Evolutionary conservation across 2,113 vertebrate genomes (phyloP), one percentile per base, ranked within the genome.

Genomic region (Synchiropus splendidus): DNA sequence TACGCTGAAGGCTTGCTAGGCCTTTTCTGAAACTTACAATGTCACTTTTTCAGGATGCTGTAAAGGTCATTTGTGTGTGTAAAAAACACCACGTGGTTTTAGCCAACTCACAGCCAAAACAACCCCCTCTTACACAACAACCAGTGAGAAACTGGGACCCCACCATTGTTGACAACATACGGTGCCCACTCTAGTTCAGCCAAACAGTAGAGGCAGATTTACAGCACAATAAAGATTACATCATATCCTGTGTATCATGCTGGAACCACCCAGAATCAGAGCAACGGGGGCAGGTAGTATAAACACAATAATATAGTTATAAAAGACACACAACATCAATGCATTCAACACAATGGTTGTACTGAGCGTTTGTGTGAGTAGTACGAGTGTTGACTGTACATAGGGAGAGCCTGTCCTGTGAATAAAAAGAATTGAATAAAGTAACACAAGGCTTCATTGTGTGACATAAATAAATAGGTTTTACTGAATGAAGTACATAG

Each of bases 51-150:
- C 32, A 12, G 4, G 11, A 11, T 2, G 13, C 18, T 12, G 9
- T 10, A 34, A 12, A 34, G 32, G 32, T 8, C 11, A 34, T 12
- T n/a, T 34, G 32, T 11, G 10, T 27, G 21, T 27, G 21, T 27
- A 27, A 8, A 27, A 27, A 27, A 27, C 4, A 27, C 21, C 4
- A 5, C 21, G 8, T 27, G 21, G 21, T 27, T 27, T 27, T 27
- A 48, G 58, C 58, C 58, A 53, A 40, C 18, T 37, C 45, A 46
- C 4, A 43, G 38, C 45, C 48, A 31, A 42, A 64, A 64, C 55
- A 67, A 58, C 41, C 21, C 11, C 50, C 8, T 6, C 12, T 64
- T 61, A 50, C 16, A 45, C 52, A 64, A 74, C 35, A 44, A 48
- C 8, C 31, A 35, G 16, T 16, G 41, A 49, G 14, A 30, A n/a